phyloP scores from a whole-genome alignment of 2,888 invertebrate genomes.

The Schizotus pectinicornis region DNA sequence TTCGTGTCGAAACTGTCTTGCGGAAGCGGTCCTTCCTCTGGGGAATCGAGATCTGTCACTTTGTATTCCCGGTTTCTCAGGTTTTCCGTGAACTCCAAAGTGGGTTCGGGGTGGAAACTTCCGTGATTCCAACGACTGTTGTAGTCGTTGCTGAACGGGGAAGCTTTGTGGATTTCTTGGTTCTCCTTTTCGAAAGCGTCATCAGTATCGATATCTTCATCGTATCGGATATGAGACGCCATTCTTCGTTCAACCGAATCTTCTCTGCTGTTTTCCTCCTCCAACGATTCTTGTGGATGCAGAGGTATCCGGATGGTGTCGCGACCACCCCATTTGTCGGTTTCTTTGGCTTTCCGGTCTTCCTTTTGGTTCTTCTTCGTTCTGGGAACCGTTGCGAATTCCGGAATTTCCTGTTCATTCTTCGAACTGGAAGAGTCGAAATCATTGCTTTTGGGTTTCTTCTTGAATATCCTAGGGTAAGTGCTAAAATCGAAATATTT shows the following conservation, averaged over 20 bases:
- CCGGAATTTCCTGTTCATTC: constrained; percentile 61
- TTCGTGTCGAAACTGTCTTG: constrained; percentile 50
- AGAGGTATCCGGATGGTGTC: constrained; percentile 52
- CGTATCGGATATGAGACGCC: constrained; percentile 54
- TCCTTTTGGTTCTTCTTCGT: constrained; percentile 54
- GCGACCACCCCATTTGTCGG: constrained; percentile 36
- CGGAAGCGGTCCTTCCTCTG: constrained; percentile 52
- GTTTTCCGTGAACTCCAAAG: constrained; percentile 19
- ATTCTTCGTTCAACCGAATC: constrained; percentile 35
- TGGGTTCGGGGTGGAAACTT: constrained; percentile 48
- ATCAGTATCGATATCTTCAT: constrained; percentile 57
- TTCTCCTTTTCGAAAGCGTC: constrained; percentile 63
- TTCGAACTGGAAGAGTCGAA: constrained; percentile 28
- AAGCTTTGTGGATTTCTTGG: constrained; percentile 60
- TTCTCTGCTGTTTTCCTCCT: constrained; percentile 35
- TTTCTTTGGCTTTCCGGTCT: constrained; percentile 23
- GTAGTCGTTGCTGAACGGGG: constrained; percentile 49
- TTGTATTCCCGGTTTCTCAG: constrained; percentile 27
- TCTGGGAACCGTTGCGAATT: constrained; percentile 70
- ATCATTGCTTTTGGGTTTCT: constrained; percentile 34
- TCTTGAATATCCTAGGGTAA: constrained; percentile 73
- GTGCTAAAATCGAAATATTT: constrained; percentile 77
- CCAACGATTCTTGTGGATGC: constrained; percentile 53
- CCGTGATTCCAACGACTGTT: constrained; percentile 55
- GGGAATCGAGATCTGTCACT: constrained; percentile 48